phyloP scores from a whole-genome alignment of 2,797 vertebrate species.

The Dromococcyx pavoninus region DNA sequence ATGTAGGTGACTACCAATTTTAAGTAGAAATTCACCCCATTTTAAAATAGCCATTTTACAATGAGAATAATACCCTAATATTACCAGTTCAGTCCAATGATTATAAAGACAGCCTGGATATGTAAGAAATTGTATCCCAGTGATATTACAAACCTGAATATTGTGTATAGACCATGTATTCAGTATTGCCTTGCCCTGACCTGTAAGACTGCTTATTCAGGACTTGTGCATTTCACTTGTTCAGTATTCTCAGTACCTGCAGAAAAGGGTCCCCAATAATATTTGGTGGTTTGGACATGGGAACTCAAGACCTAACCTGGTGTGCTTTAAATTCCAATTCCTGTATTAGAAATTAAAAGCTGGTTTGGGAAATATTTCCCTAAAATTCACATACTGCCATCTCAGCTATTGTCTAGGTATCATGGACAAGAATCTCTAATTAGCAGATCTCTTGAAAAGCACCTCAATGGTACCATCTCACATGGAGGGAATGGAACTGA shows the following conservation, averaged over 20 bases:
- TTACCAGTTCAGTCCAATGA: background rate
- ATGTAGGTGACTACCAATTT: background rate
- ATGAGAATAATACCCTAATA: background rate
- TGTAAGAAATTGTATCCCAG: background rate
- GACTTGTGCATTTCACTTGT: accelerated
- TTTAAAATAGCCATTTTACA: background rate
- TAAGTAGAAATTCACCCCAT: background rate
- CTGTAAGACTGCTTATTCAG: background rate
- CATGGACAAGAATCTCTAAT: background rate
- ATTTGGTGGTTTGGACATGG: background rate
- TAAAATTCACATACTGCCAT: background rate
- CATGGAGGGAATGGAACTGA: background rate
- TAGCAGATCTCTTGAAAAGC: background rate
- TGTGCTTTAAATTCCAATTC: background rate
- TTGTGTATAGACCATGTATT: background rate
- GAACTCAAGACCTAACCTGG: background rate
- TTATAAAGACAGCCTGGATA: background rate
- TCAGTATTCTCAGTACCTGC: background rate
- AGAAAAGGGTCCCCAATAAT: background rate
- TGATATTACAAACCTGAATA: background rate
- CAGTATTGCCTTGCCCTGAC: background rate
- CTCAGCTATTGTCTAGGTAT: background rate
- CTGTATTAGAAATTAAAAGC: background rate
- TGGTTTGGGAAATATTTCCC: background rate
- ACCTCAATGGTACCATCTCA: background rate